These are phyloP conservation scores for Hiodon tergisus DNA, from an alignment of 2,113 vertebrate genomes.

Conservation along the genomic window DNA sequence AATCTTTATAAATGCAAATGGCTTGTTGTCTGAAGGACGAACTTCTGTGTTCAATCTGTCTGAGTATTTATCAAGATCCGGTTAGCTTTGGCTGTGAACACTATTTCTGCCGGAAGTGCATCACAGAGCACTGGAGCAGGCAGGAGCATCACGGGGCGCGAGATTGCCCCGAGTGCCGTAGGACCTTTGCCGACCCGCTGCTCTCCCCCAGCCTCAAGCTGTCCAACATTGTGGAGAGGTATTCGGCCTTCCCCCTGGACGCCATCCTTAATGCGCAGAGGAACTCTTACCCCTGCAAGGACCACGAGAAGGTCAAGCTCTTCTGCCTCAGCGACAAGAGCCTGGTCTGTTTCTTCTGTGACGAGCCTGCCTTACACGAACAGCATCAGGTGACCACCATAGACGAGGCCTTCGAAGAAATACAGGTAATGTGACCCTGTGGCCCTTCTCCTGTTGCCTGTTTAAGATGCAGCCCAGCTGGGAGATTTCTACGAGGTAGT, in stretches of 20 bases:
- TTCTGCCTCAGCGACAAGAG: constrained; percentile 94
- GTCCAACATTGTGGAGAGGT: constrained; percentile 96
- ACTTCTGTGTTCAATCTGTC: constrained; percentile 95
- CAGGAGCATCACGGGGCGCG: constrained; percentile 80
- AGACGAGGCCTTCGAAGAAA: constrained; percentile 91
- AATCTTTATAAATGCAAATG: constrained; percentile 62
- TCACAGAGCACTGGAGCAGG: constrained; percentile 92
- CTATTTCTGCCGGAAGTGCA: constrained; percentile 96
- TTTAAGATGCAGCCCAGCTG: neutral
- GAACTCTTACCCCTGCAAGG: constrained; percentile 87
- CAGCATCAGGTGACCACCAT: constrained; percentile 95
- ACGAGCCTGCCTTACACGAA: constrained; percentile 86
- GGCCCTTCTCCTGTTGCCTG: neutral
- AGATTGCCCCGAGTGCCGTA: constrained; percentile 92
- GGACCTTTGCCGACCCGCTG: constrained; percentile 82
- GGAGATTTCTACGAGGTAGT: too few species aligned
- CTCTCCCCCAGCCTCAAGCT: constrained; percentile 92
- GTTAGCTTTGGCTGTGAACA: constrained; percentile 96
- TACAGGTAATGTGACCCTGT: constrained; percentile 74
- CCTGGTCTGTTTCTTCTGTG: constrained; percentile 96
- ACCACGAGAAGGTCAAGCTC: constrained; percentile 96
- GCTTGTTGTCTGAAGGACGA: constrained; percentile 96
- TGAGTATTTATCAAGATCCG: constrained; percentile 96
- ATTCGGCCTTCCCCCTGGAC: constrained; percentile 90
- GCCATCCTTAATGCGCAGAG: constrained; percentile 89